phyloP scores from a whole-genome alignment of 2,797 vertebrate genomes.

The Furcifer pardalis region DNA sequence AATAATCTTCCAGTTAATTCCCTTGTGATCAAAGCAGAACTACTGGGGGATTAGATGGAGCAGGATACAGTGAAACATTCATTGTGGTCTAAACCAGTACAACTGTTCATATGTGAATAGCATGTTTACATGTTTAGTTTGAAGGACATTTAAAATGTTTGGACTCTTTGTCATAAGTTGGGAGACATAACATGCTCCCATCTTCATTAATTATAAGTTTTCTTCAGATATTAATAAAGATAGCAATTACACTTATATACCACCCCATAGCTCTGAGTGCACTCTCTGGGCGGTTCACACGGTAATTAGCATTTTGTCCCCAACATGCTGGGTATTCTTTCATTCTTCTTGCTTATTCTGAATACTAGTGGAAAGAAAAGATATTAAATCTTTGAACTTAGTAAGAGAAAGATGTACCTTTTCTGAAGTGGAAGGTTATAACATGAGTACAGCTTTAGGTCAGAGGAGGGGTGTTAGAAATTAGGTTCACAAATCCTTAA shows the following conservation, averaged over 20 bases:
- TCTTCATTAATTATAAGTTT: slow-evolving; percentile 31
- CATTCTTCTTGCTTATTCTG: too few relatives aligned
- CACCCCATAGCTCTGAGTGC: too few relatives aligned
- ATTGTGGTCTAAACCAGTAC: not conserved
- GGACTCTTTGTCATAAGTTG: slow-evolving; percentile 36
- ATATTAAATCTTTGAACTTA: slow-evolving; percentile 49
- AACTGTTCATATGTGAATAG: not conserved
- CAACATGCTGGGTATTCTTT: too few relatives aligned
- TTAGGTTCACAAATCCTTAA: slow-evolving; percentile 60
- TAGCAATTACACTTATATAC: too few relatives aligned
- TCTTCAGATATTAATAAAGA: slow-evolving; percentile 41
- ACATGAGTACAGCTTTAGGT: slow-evolving; percentile 61
- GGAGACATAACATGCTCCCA: not conserved
- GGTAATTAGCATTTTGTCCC: too few relatives aligned
- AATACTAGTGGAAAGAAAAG: too few relatives aligned
- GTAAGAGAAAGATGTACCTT: slow-evolving; percentile 59
- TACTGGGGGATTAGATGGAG: slow-evolving; percentile 17
- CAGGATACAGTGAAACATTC: not conserved
- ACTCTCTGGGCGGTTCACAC: too few relatives aligned
- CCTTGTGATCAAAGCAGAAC: not conserved
- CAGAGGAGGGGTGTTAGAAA: slow-evolving; percentile 66
- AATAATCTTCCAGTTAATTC: slow-evolving; percentile 1
- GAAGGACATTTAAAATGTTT: slow-evolving; percentile 25
- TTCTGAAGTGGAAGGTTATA: slow-evolving; percentile 52
- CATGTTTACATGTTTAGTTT: slow-evolving; percentile 33